Conservation (phyloP, 2,797 vertebrate species). For the Enteromius mattozi region DNA sequence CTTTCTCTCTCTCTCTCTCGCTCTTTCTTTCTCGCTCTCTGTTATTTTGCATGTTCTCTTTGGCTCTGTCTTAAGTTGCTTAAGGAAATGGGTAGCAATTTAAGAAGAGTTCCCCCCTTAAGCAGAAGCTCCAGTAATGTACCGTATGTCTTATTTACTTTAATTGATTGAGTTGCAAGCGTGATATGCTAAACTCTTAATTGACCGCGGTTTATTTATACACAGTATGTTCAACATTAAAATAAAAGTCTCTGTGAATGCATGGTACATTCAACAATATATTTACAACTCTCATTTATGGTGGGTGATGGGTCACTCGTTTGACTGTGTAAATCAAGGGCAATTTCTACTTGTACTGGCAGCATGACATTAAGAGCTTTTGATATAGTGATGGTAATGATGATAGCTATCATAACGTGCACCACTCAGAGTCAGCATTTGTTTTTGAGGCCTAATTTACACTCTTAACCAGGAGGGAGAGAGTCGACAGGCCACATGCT, state of each 20-base stretch:
- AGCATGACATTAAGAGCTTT: slow-evolving; percentile 41
- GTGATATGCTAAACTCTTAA: background rate
- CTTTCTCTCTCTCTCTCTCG: slow-evolving; percentile 51
- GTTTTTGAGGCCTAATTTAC: slow-evolving; percentile 55
- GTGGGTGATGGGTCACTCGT: slow-evolving; percentile 2
- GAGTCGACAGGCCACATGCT: slow-evolving; percentile 17
- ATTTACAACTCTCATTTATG: slow-evolving; percentile 3
- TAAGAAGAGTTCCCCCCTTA: background rate
- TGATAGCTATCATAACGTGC: slow-evolving; percentile 31
- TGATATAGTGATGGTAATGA: slow-evolving; percentile 27
- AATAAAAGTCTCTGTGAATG: slow-evolving; percentile 5
- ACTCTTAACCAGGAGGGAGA: slow-evolving; percentile 33
- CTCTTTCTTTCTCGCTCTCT: slow-evolving; percentile 49
- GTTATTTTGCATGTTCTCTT: slow-evolving; percentile 2
- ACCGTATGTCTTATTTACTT: background rate
- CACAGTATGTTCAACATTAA: slow-evolving; percentile 9
- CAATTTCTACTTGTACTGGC: slow-evolving; percentile 22
- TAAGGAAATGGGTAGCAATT: background rate
- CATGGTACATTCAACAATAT: background rate
- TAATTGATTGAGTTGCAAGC: background rate
- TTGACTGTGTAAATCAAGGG: slow-evolving; percentile 28
- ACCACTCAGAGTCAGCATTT: slow-evolving; percentile 24
- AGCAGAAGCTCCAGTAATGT: background rate
- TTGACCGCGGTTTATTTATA: background rate
- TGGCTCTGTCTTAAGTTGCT: slow-evolving; percentile 5